These are phyloP conservation scores for Ornithorhynchus anatinus DNA, from an alignment of 2,113 vertebrate species.

Conservation along the genomic window DNA sequence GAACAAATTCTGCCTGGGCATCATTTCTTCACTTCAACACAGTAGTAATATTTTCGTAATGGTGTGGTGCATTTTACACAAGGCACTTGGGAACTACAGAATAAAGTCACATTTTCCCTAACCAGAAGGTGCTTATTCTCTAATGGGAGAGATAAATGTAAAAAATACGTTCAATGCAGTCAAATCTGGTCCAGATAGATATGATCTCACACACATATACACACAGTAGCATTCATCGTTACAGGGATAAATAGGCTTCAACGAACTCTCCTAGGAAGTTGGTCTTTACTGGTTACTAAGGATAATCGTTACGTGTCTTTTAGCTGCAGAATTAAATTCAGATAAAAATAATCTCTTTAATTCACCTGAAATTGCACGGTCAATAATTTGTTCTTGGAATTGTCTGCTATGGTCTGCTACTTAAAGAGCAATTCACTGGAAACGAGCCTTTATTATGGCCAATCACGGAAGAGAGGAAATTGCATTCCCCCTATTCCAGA, in stretches of 20 bases:
- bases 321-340: constrained; percentile 46
- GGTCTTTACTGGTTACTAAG: constrained; percentile 11
- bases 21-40: too few relatives aligned
- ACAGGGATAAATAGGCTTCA: constrained; percentile 16
- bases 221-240: not conserved
- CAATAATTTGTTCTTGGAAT: constrained; percentile 50
- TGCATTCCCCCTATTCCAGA: constrained; percentile 19
- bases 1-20: too few relatives aligned
- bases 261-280: constrained; percentile 28
- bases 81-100: too few relatives aligned
- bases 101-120: too few relatives aligned
- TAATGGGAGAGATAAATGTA: too few relatives aligned
- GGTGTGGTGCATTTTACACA: too few relatives aligned
- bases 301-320: constrained; percentile 29
- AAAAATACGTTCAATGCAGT: too few relatives aligned
- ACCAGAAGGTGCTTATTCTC: too few relatives aligned
- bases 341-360: constrained; percentile 41
- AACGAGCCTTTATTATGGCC: constrained; percentile 48
- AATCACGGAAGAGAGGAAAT: constrained; percentile 35
- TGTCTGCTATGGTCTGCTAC: constrained; percentile 46
- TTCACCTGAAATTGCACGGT: constrained; percentile 41
- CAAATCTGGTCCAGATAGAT: too few relatives aligned
- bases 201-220: too few relatives aligned
- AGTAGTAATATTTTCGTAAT: too few relatives aligned
- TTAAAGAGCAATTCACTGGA: constrained; percentile 46